These are phyloP conservation scores for Clitarchus hookeri DNA, from an alignment of 2,888 invertebrate species.

Conservation along the genomic window DNA sequence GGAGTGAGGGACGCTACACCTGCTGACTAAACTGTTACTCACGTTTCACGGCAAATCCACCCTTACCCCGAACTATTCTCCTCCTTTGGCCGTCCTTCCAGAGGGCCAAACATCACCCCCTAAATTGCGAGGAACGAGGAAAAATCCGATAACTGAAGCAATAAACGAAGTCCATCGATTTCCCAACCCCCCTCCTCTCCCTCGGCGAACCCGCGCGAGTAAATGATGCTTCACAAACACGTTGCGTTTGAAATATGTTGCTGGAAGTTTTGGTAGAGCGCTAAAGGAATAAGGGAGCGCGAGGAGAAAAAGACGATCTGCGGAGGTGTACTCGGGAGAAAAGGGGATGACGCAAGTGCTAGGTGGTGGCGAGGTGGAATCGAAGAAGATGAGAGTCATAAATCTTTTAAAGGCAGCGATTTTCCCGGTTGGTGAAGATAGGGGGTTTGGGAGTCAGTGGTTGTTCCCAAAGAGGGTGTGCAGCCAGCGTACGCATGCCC, in stretches of 20 bases:
- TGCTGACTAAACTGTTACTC: constrained; percentile 14
- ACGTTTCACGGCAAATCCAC: not conserved
- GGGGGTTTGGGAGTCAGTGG: not conserved
- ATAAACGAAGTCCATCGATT: constrained; percentile 27
- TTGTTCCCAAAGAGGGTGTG: not conserved
- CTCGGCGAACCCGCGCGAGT: not conserved
- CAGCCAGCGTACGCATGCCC: not conserved
- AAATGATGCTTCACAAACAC: constrained; percentile 27
- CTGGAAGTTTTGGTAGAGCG: constrained; percentile 24
- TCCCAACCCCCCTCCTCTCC: not conserved
- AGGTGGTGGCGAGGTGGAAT: not conserved
- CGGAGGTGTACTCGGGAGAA: not conserved
- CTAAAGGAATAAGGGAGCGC: constrained; percentile 10
- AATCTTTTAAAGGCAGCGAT: constrained; percentile 27
- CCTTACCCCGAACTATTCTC: not conserved
- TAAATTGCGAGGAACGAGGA: constrained; percentile 17
- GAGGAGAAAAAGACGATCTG: constrained; percentile 15
- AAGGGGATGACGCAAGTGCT: not conserved
- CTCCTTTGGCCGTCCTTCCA: not conserved
- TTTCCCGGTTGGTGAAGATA: not conserved
- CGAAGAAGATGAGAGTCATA: constrained; percentile 25
- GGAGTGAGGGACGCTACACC: not conserved
- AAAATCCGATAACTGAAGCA: constrained; percentile 24
- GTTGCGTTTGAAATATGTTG: constrained; percentile 26
- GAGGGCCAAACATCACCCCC: not conserved